phyloP scores from a whole-genome alignment of 2,797 vertebrate species.

The Malurus leucopterus region DNA sequence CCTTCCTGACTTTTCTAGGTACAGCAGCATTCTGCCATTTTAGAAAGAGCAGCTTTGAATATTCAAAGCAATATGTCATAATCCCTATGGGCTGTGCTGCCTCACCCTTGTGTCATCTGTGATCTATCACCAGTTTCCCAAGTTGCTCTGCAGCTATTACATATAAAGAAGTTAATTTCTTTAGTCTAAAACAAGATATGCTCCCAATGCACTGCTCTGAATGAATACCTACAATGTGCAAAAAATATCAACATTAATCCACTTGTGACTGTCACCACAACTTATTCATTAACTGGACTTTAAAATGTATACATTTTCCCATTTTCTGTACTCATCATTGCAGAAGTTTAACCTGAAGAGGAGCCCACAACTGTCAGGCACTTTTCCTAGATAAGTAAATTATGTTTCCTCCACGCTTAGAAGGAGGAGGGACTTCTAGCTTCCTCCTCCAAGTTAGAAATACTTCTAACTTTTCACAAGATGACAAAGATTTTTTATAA shows the following conservation, averaged over 20 bases:
- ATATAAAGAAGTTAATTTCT: background rate
- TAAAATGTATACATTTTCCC: background rate
- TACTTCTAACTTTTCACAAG: background rate
- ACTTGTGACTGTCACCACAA: rapidly evolving
- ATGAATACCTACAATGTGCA: background rate
- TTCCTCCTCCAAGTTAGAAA: background rate
- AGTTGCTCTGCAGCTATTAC: background rate
- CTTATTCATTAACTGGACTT: background rate
- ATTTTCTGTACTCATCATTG: background rate
- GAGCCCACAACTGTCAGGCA: background rate
- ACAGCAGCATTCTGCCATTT: background rate
- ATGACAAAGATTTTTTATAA: background rate
- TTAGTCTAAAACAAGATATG: background rate
- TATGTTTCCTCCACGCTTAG: background rate
- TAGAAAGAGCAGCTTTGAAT: slow-evolving; percentile 7
- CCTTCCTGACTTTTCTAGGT: background rate
- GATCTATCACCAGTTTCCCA: background rate
- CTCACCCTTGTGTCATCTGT: background rate
- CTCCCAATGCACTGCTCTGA: background rate
- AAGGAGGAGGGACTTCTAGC: too few species aligned
- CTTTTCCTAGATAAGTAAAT: background rate
- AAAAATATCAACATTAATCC: background rate
- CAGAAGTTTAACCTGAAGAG: background rate
- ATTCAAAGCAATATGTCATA: slow-evolving; percentile 19
- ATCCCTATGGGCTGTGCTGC: slow-evolving; percentile 8